Evolutionary conservation across 2,113 vertebrate genomes (phyloP), one percentile per base, ranked within the genome.

Genomic region (Aegypius monachus): DNA sequence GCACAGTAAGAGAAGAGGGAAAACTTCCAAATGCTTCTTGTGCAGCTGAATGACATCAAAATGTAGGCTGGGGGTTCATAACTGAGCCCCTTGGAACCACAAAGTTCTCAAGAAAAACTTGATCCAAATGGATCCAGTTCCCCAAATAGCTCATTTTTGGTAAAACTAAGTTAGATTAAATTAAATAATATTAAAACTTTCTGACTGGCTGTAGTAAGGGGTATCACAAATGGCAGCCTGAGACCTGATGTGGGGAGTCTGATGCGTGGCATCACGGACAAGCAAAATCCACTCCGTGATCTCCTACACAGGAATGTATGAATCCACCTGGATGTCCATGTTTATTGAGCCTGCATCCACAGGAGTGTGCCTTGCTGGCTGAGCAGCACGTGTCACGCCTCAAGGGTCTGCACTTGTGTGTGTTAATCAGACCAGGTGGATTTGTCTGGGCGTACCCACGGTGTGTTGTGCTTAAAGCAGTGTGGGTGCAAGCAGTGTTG

Each of bases 371-470:
- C 61, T 25, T 31, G 38, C 55, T 90, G 78, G 45, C 75, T 59
- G 77, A 52, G 42, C 42, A 71, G 56, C 1, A 4, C 6, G 7
- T 40, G 48, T 42, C 42, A 29, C 3, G 5, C 59, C 43, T 91
- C 42, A 15, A 42, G 50, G 26, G 8, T 42, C 63, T 66, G 17
- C 15, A 6, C 27, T 32, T 42, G 2, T 13, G 17, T 42, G 70
- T 23, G 31, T 48, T 70, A 32, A 27, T 48, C 45, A 6, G 31
- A 14, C 8, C 0, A 0, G 9, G 29, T 40, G 45, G 19, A 5
- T 75, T 61, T 90, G 73, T 19, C 80, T 43, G 36, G 6, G 31
- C 15, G 16, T 65, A 31, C 31, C 47, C 45, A 12, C 0, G 5
- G 16, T 43, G 56, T n/a, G 48, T 22, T 36, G 18, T 40, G 26